Evolutionary conservation across 2,888 invertebrate genomes (phyloP), one percentile per base, ranked within the genome.

Genomic region (Drosophila nr. perissopoda): DNA sequence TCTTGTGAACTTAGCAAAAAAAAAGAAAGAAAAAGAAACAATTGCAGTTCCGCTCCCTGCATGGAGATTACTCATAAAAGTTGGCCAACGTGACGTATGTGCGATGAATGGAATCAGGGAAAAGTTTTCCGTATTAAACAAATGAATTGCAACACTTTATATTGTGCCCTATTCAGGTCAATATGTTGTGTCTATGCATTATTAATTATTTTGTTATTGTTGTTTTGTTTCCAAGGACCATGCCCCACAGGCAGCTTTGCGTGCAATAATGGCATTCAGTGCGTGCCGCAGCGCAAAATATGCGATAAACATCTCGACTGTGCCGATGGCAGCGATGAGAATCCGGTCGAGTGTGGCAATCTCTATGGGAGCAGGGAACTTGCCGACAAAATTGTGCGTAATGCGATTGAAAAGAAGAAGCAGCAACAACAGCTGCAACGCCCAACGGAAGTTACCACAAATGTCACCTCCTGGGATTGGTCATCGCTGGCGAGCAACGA

Each of bases 241-340:
- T 94, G 94, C 84, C 94, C 94, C 91, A 92, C 87, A 92, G 95
- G 94, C 80, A 94, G 94, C 54, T 94, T 95, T 85, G 91, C 93
- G 52, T 95, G 95, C 80, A 91, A 92, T 71, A 94, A 94, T 83
- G 94, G 93, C 60, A 92, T 93, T 10, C 80, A 92, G 66, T 95
- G 95, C 85, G 93, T 95, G 65, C 93, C 94, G 11, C 95, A 94
- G 89, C 93, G 94, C 71, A 92, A 93, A 73, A 94, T 94, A 91
- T 95, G 95, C 89, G 93, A 95, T 85, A 91, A 92, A 13, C 84
- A 91, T 49, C 21, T 10, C 8, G 94, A 95, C 80, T 95, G 95
- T 78, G 69, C 61, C 80, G 87, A 93, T 93, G 88, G 89, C 78
- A 87, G 92, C 91, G 93, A 93, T 93, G 95, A 95, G 83, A 92